phyloP scores from a whole-genome alignment of 2,888 invertebrate genomes.

The Chironomus riparius region DNA sequence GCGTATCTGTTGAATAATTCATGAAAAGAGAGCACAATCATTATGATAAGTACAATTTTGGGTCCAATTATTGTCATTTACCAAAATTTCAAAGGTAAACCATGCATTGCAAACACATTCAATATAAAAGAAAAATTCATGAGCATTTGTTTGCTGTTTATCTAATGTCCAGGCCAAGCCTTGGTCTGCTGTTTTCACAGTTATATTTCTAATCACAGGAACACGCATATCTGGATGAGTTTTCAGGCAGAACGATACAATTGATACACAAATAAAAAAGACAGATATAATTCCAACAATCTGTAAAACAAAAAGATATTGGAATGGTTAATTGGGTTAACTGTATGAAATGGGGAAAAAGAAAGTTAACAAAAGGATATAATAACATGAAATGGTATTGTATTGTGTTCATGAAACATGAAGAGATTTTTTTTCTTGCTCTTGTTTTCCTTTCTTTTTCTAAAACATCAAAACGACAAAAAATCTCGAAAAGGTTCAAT shows the following conservation, averaged over 20 bases:
- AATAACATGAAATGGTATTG: too few species aligned
- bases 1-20: conserved; percentile 46
- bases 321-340: background rate
- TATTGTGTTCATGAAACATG: too few species aligned
- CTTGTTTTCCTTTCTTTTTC: too few species aligned
- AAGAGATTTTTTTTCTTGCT: too few species aligned
- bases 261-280: conserved; percentile 99
- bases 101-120: conserved; percentile 98
- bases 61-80: conserved; percentile 30
- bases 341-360: too few species aligned
- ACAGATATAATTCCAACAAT: conserved; percentile 96
- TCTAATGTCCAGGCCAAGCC: conserved; percentile 76
- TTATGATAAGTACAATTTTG: background rate
- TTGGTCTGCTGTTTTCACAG: conserved; percentile 66
- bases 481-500: too few species aligned
- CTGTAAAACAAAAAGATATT: conserved; percentile 46
- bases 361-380: too few species aligned
- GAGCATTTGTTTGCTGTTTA: conserved; percentile 89
- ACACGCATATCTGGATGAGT: conserved; percentile 98
- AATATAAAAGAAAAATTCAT: conserved; percentile 95
- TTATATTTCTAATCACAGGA: conserved; percentile 73
- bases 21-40: background rate
- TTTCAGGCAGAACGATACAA: conserved; percentile 98
- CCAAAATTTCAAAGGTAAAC: conserved; percentile 95
- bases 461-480: too few species aligned